Base-by-base conservation (phyloP, 2,888 invertebrate species). In the Minunthozetes semirufus region DNA sequence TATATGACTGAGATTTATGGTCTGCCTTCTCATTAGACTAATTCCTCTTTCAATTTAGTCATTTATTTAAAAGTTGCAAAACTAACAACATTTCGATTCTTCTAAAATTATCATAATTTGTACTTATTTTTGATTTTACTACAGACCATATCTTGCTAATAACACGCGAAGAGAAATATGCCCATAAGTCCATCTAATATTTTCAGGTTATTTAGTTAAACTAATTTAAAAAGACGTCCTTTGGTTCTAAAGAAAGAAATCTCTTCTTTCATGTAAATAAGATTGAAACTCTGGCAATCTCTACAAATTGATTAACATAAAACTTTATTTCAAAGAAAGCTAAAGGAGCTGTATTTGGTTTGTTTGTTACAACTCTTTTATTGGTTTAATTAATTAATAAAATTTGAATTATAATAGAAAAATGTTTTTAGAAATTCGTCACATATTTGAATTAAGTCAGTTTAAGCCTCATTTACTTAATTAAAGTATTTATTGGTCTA, bases 1-100 rank as follows among this genome's bases (percentile, higher is more conserved):
- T 3, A 56, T 56, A 22, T 56, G 56, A 56, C 56, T 56, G 56
- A 56, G 56, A 56, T 56, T 56, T 56, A 56, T 56, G 56, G 56
- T 25, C 3, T 56, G 9, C 5, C 19, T 50, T 22, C 56, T 25
- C 56, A 56, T 22, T 56, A 42, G 11, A 42, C 6, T n/a, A 50
- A 50, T 19, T 50, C n/a, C 50, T 9, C 59, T 59, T 59, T 59
- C 59, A 59, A 25, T 27, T 59, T 27, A 27, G 4, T 59, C 19
- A 59, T 59, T 59, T 27, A n/a, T 59, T 53, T 19, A 5, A 9
- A 53, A 19, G 22, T n/a, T 53, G 22, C 19, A 53, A 53, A 46
- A n/a, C 5, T n/a, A n/a, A 5, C 22, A 22, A 53, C 3, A 19
- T 53, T 53, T 19, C 13, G 1, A 19, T 19, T 19, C n/a, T 53